Conservation (phyloP, 2,888 invertebrate genomes). For the Pterobdella sp. region DNA sequence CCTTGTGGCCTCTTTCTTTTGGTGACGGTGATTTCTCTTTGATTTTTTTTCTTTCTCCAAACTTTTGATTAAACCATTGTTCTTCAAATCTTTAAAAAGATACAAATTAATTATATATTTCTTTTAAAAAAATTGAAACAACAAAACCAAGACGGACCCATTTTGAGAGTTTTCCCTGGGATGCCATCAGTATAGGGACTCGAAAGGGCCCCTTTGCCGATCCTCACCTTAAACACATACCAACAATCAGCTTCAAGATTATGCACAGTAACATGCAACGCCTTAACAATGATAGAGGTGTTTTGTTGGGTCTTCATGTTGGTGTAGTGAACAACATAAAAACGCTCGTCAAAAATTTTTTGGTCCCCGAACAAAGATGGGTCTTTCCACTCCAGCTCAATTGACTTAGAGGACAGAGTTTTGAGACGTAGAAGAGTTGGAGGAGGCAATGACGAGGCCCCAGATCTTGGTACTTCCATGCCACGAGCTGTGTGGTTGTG, state of each 20-base stretch:
- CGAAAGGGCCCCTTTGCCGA: constrained; percentile 57
- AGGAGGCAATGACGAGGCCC: constrained; percentile 18
- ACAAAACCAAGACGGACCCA: constrained; percentile 27
- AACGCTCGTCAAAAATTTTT: constrained; percentile 36
- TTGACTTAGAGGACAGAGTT: constrained; percentile 34
- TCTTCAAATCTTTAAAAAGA: not conserved
- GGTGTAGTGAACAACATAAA: constrained; percentile 37
- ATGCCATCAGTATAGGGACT: constrained; percentile 36
- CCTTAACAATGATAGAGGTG: constrained; percentile 67
- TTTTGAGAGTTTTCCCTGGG: constrained; percentile 35
- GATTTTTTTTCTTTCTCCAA: not conserved
- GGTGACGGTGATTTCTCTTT: constrained; percentile 5
- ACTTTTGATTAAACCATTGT: not conserved
- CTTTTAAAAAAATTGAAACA: not conserved
- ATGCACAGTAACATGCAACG: constrained; percentile 67
- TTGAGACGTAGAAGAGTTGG: constrained; percentile 32
- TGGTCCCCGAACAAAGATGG: constrained; percentile 36
- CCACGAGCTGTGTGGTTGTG: not conserved
- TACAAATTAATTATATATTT: not conserved
- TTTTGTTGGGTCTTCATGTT: constrained; percentile 26
- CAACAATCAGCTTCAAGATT: constrained; percentile 70
- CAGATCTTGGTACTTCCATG: constrained; percentile 3
- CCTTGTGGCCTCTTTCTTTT: constrained; percentile 5
- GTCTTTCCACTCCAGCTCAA: constrained; percentile 37
- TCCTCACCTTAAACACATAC: constrained; percentile 85